phyloP scores from a whole-genome alignment of 2,888 invertebrate species.

The Aporophyla lueneburgensis region DNA sequence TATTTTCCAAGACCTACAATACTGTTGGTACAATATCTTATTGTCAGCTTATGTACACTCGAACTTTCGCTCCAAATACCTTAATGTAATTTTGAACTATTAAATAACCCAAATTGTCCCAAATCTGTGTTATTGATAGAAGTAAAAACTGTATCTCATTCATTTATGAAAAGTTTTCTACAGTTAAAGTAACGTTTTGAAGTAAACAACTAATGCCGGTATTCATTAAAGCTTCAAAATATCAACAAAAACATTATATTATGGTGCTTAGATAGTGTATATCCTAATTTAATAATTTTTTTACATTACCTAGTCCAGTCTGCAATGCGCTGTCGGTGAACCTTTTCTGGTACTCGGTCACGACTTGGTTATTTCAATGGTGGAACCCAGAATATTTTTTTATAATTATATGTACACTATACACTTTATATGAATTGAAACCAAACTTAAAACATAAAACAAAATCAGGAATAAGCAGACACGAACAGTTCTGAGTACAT shows the following conservation, averaged over 20 bases:
- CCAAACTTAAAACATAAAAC: conserved; percentile 50
- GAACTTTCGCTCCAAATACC: conserved; percentile 57
- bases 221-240: conserved; percentile 49
- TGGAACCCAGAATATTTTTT: conserved; percentile 77
- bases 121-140: conserved; percentile 1
- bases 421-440: conserved; percentile 56
- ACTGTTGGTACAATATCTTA: conserved; percentile 53
- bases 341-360: conserved; percentile 80
- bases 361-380: conserved; percentile 85
- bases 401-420: conserved; percentile 60
- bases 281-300: conserved; percentile 21
- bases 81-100: conserved; percentile 13
- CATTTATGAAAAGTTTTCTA: conserved; percentile 20
- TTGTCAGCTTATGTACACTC: conserved; percentile 38
- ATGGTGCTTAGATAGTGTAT: background rate
- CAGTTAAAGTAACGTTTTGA: conserved; percentile 20
- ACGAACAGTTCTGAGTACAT: conserved; percentile 56
- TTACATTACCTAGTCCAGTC: conserved; percentile 69
- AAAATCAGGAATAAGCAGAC: conserved; percentile 57
- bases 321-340: conserved; percentile 75
- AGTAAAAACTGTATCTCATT: conserved; percentile 41
- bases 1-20: conserved; percentile 25
- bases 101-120: conserved; percentile 6
- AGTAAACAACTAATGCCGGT: conserved; percentile 83
- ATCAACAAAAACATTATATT: conserved; percentile 58